A percentile compares a stretch with the other conserved stretches of the same genome.
These are phyloP conservation scores for Phalera bucephala DNA, from an alignment of 2,888 invertebrate species.

Conservation along the genomic window DNA sequence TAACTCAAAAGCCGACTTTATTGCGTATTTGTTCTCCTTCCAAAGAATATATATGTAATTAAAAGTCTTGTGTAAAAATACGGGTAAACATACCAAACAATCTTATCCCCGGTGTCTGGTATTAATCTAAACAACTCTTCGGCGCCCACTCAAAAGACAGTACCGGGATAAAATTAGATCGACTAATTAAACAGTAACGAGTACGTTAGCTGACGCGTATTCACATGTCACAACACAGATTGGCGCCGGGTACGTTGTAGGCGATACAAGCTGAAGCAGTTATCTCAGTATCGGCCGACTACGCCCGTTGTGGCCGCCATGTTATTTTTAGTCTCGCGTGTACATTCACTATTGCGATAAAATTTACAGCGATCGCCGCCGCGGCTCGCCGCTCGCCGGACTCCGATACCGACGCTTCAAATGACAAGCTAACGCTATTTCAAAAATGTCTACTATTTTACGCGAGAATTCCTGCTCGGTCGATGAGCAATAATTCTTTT, in stretches of 20 bases:
- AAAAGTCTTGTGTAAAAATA: neutral
- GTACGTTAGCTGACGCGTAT: conserved; percentile 41
- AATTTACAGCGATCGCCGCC: conserved; percentile 68
- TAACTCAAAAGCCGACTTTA: conserved; percentile 15
- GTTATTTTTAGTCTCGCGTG: conserved; percentile 76
- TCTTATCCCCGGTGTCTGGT: neutral
- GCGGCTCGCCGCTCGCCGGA: conserved; percentile 54
- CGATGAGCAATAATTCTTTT: conserved; percentile 69
- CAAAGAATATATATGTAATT: neutral
- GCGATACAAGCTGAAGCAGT: conserved; percentile 59
- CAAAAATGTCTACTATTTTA: conserved; percentile 74
- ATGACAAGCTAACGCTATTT: conserved; percentile 74
- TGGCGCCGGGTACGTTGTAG: conserved; percentile 49
- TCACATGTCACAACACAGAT: conserved; percentile 54
- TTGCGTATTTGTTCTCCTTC: conserved; percentile 1
- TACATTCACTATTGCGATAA: conserved; percentile 74
- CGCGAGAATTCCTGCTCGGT: conserved; percentile 61
- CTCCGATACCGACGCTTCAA: conserved; percentile 64
- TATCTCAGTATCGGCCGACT: conserved; percentile 72
- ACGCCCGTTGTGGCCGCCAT: conserved; percentile 66
- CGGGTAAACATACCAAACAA: neutral
- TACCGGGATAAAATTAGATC: conserved; percentile 48
- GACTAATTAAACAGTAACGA: conserved; percentile 55
- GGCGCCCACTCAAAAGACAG: conserved; percentile 41
- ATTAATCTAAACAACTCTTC: conserved; percentile 24